Evolutionary conservation across 1,140 invertebrate genomes (phyloP).

Genomic region (Agrilus planipennis): DNA sequence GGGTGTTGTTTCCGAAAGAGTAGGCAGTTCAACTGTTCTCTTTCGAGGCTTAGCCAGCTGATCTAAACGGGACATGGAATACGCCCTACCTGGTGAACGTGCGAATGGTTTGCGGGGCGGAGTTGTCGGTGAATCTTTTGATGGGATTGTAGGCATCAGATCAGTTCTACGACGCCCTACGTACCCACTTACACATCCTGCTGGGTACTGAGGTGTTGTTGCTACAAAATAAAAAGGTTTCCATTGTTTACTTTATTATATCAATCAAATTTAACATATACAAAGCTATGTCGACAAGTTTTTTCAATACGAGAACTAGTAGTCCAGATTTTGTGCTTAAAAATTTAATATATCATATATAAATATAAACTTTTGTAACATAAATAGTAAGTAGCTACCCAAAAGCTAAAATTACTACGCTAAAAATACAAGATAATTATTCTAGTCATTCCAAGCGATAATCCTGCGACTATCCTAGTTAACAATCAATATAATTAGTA

Average conservation of each 20-base stretch:
- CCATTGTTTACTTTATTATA: not conserved
- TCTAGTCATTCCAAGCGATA: too few species aligned
- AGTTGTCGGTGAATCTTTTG: conserved; percentile 45
- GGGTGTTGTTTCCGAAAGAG: conserved; percentile 34
- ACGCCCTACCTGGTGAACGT: conserved; percentile 73
- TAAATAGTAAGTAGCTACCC: too few species aligned
- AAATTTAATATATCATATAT: too few species aligned
- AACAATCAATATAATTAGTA: too few species aligned
- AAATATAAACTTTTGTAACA: too few species aligned
- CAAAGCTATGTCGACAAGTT: too few species aligned
- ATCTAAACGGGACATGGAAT: conserved; percentile 84
- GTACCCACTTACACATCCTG: conserved; percentile 46
- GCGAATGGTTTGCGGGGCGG: conserved; percentile 45
- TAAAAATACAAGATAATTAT: too few species aligned
- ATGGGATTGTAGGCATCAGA: conserved; percentile 78
- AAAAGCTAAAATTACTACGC: too few species aligned
- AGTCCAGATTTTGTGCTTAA: too few species aligned
- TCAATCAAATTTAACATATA: too few species aligned
- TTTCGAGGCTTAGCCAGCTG: conserved; percentile 62
- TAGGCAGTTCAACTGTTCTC: conserved; percentile 42
- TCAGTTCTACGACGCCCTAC: conserved; percentile 78
- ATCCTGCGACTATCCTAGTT: too few species aligned
- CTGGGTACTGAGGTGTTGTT: conserved; percentile 36
- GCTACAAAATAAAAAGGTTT: conserved; percentile 1
- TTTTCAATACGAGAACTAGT: too few species aligned